Evolutionary conservation across 64 coral and sea anemone genomes (phyloP), one percentile per base, ranked within the genome.

Genomic region (Catalaphyllia jardinei): DNA sequence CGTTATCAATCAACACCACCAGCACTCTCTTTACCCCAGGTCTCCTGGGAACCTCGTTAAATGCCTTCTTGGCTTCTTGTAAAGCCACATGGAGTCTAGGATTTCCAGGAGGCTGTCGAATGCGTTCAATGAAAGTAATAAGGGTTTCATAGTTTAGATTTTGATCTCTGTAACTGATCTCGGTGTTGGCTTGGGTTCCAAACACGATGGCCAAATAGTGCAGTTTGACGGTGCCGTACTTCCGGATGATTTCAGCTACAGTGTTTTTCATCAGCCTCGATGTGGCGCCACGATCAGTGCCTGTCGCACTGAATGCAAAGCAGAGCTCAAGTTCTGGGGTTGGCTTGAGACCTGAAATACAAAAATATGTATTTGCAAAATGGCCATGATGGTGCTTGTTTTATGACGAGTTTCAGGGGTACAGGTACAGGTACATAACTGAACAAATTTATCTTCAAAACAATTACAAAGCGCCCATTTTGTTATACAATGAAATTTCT

Each of bases 251-350:
- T 49, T 80, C 87, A 5, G 80, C 90, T 17, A 97, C 88, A 7
- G 88, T 97, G n/a, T 97, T 86, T 57, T 74, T 88, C 95, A 97
- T 97, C 73, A 93, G 77, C 28, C 15, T 65, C 60, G 89, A 94
- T 49, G 89, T 97, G 8, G 25, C 54, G 29, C 52, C 71, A 22
- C 91, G 81, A 20, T 55, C 71, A 18, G 72, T 52, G 42, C 83
- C 51, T 0, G 74, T 91, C 60, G 95, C 88, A 25, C 90, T 97
- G 17, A 97, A 88, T 18, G 95, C 95, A 78, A 93, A 97, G 50
- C 88, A 88, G 60, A 97, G 88, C 31, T 97, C 91, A 29, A 97
- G 71, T 19, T 91, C 38, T 25, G 91, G 95, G 67, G 93, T 72
- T 17, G 73, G 65, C 42, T 86, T 76, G 4, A 89, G 38, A 71